Conservation (phyloP, 1,140 invertebrate species). For the Trinorchestia longiramus region DNA sequence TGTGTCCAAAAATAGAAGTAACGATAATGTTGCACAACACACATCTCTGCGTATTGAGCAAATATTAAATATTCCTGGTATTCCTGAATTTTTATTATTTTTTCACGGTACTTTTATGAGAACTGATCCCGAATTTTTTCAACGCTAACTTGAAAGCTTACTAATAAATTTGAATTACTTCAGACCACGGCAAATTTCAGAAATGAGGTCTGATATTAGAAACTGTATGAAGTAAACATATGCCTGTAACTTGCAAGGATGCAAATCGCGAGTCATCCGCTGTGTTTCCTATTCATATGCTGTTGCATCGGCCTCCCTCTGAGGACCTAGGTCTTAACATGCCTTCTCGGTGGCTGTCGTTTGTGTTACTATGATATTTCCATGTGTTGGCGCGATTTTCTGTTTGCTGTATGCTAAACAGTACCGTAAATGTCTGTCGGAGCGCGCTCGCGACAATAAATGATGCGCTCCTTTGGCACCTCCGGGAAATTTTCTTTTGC, state of each 20-base stretch:
- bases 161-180: background rate
- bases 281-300: background rate
- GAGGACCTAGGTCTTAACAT: background rate
- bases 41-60: too few relatives aligned
- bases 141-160: too few relatives aligned
- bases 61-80: too few relatives aligned
- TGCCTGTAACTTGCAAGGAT: background rate
- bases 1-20: too few relatives aligned
- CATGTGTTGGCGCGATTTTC: background rate
- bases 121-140: too few relatives aligned
- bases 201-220: background rate
- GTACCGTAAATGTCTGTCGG: background rate
- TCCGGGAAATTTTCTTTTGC: slow-evolving; percentile 11
- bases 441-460: slow-evolving; percentile 20
- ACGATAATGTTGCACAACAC: too few relatives aligned
- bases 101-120: too few relatives aligned
- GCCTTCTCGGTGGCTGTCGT: background rate
- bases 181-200: background rate
- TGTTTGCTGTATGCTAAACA: slow-evolving; percentile 43
- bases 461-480: slow-evolving; percentile 4
- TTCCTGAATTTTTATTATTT: too few relatives aligned
- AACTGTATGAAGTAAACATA: background rate
- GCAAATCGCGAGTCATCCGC: background rate
- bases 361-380: slow-evolving; percentile 27
- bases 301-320: background rate